A percentile compares a stretch with the other conserved stretches of the same genome.
Conservation (phyloP, 2,797 vertebrate species). For the Spizella passerina region DNA sequence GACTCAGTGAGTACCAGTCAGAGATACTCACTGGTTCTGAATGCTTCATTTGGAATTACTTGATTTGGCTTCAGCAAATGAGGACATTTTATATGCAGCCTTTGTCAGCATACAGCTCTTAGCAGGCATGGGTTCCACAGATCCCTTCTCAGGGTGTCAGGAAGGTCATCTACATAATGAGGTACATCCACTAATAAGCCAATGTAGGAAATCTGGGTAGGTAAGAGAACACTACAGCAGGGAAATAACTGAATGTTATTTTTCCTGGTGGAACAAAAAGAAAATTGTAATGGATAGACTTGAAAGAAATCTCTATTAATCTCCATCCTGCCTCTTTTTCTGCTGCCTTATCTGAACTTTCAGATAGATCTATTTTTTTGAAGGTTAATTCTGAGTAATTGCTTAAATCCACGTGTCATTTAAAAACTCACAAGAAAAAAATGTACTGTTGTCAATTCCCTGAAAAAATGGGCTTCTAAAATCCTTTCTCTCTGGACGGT, state of each 20-base stretch:
- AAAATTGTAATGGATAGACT: not conserved
- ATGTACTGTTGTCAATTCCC: not conserved
- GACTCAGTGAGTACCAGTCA: not conserved
- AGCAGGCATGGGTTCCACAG: not conserved
- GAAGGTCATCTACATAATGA: not conserved
- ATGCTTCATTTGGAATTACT: not conserved
- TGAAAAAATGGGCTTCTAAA: not conserved
- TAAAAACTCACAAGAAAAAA: not conserved
- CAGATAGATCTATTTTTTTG: not conserved
- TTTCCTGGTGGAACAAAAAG: not conserved
- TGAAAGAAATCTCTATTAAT: not conserved
- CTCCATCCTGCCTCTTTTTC: not conserved
- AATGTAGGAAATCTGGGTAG: not conserved
- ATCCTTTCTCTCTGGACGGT: not conserved
- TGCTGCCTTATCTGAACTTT: not conserved
- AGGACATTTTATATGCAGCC: not conserved
- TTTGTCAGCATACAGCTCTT: not conserved
- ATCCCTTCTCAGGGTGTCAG: not conserved
- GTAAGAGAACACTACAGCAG: not conserved
- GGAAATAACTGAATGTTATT: not conserved
- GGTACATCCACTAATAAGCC: not conserved
- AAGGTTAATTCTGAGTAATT: not conserved
- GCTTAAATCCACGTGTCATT: not conserved
- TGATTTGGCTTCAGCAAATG: not conserved
- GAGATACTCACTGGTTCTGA: not conserved